Evolutionary conservation across 2,797 vertebrate genomes (phyloP), one percentile per base, ranked within the genome.

Genomic region (Enteromius unitaeniatus): DNA sequence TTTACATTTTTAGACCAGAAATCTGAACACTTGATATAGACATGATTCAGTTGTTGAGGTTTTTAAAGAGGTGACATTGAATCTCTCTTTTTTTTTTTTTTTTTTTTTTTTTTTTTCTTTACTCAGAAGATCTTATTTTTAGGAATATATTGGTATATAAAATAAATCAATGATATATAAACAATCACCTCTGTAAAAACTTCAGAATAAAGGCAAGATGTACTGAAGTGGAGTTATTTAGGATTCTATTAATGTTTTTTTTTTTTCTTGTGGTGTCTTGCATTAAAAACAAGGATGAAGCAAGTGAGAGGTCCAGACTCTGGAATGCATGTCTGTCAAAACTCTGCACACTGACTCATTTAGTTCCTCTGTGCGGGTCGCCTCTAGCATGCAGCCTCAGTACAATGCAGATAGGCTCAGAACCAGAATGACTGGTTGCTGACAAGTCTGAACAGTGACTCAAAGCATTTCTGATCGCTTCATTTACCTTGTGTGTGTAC

Each of bases 391-490:
- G 28, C 75, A 67, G 78, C 9, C 84, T 86, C 11, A 72, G 67
- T 72, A 51, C 47, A 78, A 55, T 75, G 83, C 69, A 86, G 87
- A 87, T 79, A 83, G 86, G 90, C 84, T 81, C 70, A 91, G 87
- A 94, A 92, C 92, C 88, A 87, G 93, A 88, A 89, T 90, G 91
- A 93, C 93, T 91, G 92, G 92, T 94, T 93, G 90, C 79, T 82
- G 86, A 88, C 86, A 89, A 88, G 90, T 91, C 84, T 14, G 15
- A 89, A 90, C 93, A 89, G 28, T 69, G 28, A 5, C 40, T 80
- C 69, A 34, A 37, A 76, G 49, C 42, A 34, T 55, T 60, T 67
- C 40, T 64, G 23, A 10, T 58, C 17, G 21, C 75, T 82, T 79
- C n/a, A 6, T 49, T 53, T 69, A 23, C 10, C 42, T 45, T 3